Evolutionary conservation across 2,797 vertebrate species (phyloP).

Genomic region (Pachyuromys duprasi): DNA sequence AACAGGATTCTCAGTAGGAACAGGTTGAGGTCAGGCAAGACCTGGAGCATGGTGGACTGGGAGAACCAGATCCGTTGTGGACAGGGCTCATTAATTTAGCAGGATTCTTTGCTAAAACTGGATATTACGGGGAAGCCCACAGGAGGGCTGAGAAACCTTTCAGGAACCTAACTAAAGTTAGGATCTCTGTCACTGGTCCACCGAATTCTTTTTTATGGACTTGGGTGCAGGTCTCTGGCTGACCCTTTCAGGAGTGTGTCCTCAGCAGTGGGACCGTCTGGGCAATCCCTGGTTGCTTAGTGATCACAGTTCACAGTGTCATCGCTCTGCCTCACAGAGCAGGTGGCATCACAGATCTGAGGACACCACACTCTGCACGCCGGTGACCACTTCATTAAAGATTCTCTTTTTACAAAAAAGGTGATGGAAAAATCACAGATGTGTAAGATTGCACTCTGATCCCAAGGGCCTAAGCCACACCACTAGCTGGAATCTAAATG

Average conservation of each 20-base stretch:
- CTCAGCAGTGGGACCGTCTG: not conserved
- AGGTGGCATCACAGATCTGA: not conserved
- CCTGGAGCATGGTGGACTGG: not conserved
- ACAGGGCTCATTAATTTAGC: not conserved
- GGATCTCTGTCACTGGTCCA: not conserved
- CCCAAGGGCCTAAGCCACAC: constrained; percentile 51
- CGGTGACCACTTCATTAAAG: constrained; percentile 18
- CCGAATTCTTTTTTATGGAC: not conserved
- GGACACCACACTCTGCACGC: constrained; percentile 12
- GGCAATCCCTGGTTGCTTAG: not conserved
- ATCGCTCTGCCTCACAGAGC: not conserved
- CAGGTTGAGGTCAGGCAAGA: not conserved
- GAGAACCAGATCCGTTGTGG: not conserved
- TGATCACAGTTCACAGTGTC: not conserved
- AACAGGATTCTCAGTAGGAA: not conserved
- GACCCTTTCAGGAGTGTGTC: not conserved
- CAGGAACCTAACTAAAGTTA: not conserved
- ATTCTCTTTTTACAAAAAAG: constrained; percentile 3
- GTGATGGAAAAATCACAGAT: constrained; percentile 47
- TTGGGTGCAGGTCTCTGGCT: not conserved
- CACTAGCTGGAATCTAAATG: constrained; percentile 27
- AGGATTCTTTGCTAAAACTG: not conserved
- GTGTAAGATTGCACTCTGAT: not conserved
- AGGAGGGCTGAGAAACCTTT: not conserved
- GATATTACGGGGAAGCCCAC: not conserved